These are phyloP conservation scores for Brachionus calyciflorus DNA, from an alignment of 1,140 invertebrate species.

Conservation along the genomic window DNA sequence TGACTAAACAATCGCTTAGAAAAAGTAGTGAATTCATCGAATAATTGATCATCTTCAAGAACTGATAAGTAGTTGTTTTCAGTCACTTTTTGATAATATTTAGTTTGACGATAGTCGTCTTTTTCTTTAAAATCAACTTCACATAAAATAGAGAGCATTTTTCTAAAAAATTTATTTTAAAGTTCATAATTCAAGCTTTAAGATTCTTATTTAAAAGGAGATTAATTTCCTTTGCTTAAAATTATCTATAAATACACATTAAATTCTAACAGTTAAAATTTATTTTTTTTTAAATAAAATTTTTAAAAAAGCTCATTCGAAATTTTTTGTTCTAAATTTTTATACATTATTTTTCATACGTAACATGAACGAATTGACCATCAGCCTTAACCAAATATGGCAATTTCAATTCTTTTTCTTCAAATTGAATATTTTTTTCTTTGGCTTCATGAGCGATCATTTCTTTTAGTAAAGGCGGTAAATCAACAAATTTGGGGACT, in stretches of 20 bases:
- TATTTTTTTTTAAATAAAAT: no score
- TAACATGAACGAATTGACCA: constrained; percentile 4
- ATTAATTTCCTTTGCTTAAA: constrained; percentile 2
- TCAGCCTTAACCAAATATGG: neutral
- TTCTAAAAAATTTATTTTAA: neutral
- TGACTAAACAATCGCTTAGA: neutral
- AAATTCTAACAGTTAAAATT: no score
- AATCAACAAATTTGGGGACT: constrained; percentile 14
- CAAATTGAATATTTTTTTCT: constrained; percentile 37
- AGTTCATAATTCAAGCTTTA: neutral
- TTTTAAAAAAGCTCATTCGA: neutral
- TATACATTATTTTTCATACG: constrained; percentile 1
- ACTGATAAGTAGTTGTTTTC: constrained; percentile 16
- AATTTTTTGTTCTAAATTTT: constrained; percentile 27
- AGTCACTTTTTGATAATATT: neutral
- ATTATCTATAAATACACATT: no score
- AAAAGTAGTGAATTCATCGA: neutral
- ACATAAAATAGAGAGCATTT: constrained; percentile 38
- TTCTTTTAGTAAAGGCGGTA: constrained; percentile 43
- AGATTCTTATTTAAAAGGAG: no score
- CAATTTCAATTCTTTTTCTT: constrained; percentile 17
- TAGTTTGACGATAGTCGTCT: neutral
- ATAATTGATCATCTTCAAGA: neutral
- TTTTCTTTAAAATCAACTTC: constrained; percentile 34
- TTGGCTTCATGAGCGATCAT: constrained; percentile 15